Evolutionary conservation across 2,113 vertebrate species (phyloP).

Genomic region (Ornithorhynchus anatinus): DNA sequence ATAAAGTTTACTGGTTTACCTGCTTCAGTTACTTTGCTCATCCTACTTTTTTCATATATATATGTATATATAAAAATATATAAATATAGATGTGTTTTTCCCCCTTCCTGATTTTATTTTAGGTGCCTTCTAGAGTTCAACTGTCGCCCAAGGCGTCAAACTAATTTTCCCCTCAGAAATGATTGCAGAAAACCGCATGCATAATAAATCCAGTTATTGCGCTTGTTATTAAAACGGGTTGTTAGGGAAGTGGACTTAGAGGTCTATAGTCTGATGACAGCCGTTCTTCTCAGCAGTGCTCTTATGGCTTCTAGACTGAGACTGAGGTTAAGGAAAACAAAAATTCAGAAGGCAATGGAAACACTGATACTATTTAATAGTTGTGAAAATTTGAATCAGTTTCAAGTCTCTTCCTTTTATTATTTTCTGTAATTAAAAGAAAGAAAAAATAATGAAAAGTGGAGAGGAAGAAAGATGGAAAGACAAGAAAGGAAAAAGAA

Average conservation of each 20-base stretch:
- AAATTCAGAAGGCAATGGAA: constrained; percentile 50
- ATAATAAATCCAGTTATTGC: constrained; percentile 82
- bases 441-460: too few species aligned
- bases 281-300: constrained; percentile 62
- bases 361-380: constrained; percentile 34
- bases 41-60: neutral
- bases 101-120: constrained; percentile 69
- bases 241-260: constrained; percentile 64
- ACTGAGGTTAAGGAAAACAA: constrained; percentile 38
- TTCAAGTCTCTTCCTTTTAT: constrained; percentile 21
- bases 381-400: constrained; percentile 49
- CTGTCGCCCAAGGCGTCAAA: constrained; percentile 79
- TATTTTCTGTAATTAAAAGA: too few species aligned
- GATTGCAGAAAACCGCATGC: constrained; percentile 75
- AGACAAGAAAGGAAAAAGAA: too few species aligned
- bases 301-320: constrained; percentile 63
- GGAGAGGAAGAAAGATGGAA: too few species aligned
- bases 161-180: constrained; percentile 80
- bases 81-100: constrained; percentile 15
- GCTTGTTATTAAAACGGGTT: constrained; percentile 79
- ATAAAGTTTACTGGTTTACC: constrained; percentile 24
- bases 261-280: constrained; percentile 66
- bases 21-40: constrained; percentile 36
- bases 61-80: neutral
- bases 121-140: constrained; percentile 76